phyloP scores from a whole-genome alignment of 2,888 invertebrate species.

The Megalurothrips usitatus region DNA sequence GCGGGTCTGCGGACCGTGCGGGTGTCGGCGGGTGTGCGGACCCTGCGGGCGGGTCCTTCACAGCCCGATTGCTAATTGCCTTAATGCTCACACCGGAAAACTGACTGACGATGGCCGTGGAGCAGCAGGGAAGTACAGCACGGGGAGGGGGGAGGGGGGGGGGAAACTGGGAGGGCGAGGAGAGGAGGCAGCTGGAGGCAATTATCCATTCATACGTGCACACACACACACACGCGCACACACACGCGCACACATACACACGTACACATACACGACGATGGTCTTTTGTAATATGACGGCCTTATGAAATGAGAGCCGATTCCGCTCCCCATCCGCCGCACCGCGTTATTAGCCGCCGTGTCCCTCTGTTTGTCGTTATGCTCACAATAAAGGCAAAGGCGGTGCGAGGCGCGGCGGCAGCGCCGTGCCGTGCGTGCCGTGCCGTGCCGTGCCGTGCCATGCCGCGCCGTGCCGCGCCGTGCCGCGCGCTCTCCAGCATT shows the following conservation, averaged over 20 bases:
- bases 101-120: background rate
- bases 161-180: background rate
- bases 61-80: background rate
- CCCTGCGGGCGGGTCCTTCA: background rate
- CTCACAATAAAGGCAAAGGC: background rate
- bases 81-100: background rate
- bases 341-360: background rate
- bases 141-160: background rate
- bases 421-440: background rate
- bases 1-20: too few relatives aligned
- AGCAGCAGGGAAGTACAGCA: background rate
- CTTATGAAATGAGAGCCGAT: constrained; percentile 17
- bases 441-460: background rate
- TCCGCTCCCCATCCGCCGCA: background rate
- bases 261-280: background rate
- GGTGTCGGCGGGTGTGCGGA: background rate
- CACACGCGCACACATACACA: background rate
- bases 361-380: background rate
- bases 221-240: background rate
- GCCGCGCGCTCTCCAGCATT: background rate
- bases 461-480: background rate
- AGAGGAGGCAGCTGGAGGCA: background rate
- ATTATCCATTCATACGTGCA: constrained; percentile 1
- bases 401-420: background rate
- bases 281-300: constrained; percentile 13